These are phyloP conservation scores for Anguilla pacifica DNA, from an alignment of 2,797 vertebrate species.

Conservation along the genomic window DNA sequence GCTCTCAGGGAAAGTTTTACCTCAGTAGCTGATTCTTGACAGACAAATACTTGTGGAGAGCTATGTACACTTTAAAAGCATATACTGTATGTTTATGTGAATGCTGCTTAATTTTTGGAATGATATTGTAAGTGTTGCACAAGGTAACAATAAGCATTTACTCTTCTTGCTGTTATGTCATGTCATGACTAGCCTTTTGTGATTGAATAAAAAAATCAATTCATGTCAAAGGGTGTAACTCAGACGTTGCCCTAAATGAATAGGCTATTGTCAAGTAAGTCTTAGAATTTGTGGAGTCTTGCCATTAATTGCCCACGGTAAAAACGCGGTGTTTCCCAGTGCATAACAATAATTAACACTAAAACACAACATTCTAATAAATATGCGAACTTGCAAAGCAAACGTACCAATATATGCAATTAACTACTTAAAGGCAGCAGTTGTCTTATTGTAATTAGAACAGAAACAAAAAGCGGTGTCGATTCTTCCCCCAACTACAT, in stretches of 20 bases:
- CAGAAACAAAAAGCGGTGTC: background rate
- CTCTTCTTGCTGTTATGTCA: background rate
- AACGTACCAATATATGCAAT: background rate
- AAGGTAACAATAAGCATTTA: background rate
- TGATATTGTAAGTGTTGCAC: background rate
- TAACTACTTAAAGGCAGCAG: background rate
- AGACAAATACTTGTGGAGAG: background rate
- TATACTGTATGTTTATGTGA: background rate
- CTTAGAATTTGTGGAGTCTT: background rate
- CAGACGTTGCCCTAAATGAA: conserved; percentile 33
- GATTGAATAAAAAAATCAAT: background rate
- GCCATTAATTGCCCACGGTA: no score
- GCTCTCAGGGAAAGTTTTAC: background rate
- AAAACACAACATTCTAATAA: background rate
- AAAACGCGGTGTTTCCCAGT: background rate
- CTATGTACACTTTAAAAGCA: background rate
- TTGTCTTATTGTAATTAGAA: background rate
- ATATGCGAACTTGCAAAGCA: background rate
- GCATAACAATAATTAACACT: background rate
- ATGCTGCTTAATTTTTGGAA: background rate
- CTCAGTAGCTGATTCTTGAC: background rate
- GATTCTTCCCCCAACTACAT: background rate
- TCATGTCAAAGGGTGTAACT: conserved; percentile 32
- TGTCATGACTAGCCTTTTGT: background rate
- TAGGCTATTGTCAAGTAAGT: conserved; percentile 16